A percentile compares a stretch with the other conserved stretches of the same genome.
These are phyloP conservation scores for Adelphocoris suturalis DNA, from an alignment of 2,888 invertebrate species.

Conservation along the genomic window DNA sequence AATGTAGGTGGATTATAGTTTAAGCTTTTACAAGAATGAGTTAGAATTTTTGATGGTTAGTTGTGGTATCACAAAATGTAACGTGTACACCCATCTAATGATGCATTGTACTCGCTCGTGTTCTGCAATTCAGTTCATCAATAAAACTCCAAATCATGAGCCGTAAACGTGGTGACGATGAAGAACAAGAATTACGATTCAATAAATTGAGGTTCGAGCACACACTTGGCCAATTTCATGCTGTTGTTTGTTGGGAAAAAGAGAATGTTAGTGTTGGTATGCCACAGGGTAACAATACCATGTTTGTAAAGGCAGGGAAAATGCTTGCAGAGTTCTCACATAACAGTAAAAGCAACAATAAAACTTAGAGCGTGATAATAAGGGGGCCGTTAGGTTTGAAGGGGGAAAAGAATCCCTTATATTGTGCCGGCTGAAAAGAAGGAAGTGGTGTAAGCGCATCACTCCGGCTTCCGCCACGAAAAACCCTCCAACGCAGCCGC, in stretches of 20 bases:
- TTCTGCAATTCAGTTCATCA: too few species aligned
- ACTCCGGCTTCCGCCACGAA: constrained; percentile 13
- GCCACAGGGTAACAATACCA: constrained; percentile 40
- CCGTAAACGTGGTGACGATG: neutral
- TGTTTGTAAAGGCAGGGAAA: constrained; percentile 53
- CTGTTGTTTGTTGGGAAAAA: constrained; percentile 7
- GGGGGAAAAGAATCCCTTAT: constrained; percentile 58
- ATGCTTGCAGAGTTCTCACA: constrained; percentile 56
- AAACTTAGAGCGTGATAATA: constrained; percentile 61
- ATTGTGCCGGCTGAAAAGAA: constrained; percentile 52
- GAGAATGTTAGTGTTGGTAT: neutral
- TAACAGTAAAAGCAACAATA: constrained; percentile 60
- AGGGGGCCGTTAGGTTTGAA: constrained; percentile 51
- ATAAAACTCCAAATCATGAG: too few species aligned
- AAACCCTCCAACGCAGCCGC: constrained; percentile 28
- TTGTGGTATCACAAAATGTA: too few species aligned
- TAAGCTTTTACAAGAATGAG: too few species aligned
- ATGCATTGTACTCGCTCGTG: too few species aligned
- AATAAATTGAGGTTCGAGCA: constrained; percentile 22
- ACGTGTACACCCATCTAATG: too few species aligned
- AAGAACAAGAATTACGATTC: neutral
- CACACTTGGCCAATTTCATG: neutral
- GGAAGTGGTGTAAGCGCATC: constrained; percentile 56
- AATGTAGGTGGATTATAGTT: too few species aligned
- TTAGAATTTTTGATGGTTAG: too few species aligned